These are phyloP conservation scores for Hemiscyllium ocellatum DNA, from an alignment of 2,113 vertebrate genomes.

Conservation along the genomic window DNA sequence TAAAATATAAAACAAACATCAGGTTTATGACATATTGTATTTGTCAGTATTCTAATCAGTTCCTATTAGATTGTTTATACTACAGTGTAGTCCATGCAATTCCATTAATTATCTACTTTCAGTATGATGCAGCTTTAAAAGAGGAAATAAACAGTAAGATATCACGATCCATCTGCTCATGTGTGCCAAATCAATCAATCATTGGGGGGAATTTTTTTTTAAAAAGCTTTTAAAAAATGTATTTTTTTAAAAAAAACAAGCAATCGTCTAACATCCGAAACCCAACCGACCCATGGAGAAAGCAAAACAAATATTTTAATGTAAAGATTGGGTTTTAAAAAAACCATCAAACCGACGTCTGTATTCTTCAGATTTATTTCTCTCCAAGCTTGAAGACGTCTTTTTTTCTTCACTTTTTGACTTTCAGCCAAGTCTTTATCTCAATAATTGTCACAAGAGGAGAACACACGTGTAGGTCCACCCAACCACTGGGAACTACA, in stretches of 20 bases:
- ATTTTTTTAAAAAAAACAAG: background rate
- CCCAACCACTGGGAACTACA: background rate
- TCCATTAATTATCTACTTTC: background rate
- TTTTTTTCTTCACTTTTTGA: background rate
- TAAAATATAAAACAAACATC: background rate
- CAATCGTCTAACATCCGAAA: background rate
- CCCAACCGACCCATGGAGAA: background rate
- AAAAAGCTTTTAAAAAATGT: background rate
- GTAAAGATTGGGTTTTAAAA: background rate
- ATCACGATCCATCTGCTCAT: background rate
- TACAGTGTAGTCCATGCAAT: background rate
- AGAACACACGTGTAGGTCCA: background rate
- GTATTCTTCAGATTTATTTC: background rate
- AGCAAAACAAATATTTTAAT: background rate
- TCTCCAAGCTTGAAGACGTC: background rate
- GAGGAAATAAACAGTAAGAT: background rate
- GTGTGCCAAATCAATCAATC: background rate
- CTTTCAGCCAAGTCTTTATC: conserved; percentile 27
- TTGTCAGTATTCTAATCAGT: background rate
- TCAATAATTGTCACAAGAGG: conserved; percentile 18
- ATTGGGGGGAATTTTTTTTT: background rate
- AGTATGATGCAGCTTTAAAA: background rate
- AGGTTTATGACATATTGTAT: background rate
- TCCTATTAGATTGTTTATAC: background rate
- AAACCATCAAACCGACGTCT: background rate